Evolutionary conservation across 37 sponge, comb jelly and placozoan genomes (phyloP).

Genomic region (Agelas oroides): DNA sequence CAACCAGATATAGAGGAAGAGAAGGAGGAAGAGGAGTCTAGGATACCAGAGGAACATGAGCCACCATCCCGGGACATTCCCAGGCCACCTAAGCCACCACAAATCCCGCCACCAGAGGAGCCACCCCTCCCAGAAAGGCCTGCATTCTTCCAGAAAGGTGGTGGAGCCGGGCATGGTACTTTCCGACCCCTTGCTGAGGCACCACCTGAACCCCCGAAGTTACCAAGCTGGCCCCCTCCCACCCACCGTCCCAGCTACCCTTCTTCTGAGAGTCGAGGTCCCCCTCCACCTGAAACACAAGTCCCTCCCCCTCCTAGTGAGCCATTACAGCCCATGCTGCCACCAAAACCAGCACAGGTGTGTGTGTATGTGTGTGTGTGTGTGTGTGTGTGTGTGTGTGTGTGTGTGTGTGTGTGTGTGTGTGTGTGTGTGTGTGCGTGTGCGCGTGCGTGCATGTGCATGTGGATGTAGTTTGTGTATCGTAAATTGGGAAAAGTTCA

Average conservation of each 20-base stretch:
- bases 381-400: conserved; percentile 1
- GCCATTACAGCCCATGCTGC: neutral
- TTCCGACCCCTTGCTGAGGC: neutral
- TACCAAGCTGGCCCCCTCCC: neutral
- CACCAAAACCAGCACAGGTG: conserved; percentile 2
- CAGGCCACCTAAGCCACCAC: neutral
- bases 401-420: neutral
- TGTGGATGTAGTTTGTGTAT: too few relatives aligned
- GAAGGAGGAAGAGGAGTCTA: neutral
- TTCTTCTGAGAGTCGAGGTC: neutral
- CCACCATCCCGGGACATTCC: neutral
- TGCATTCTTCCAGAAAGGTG: too few relatives aligned
- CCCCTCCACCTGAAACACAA: conserved; percentile 2
- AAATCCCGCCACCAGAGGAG: neutral
- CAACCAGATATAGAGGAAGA: neutral
- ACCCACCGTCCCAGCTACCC: neutral
- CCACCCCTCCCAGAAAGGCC: neutral
- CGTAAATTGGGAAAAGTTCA: too few relatives aligned
- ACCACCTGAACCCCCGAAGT: neutral
- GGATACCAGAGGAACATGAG: neutral
- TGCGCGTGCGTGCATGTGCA: neutral
- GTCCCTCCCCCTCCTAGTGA: neutral
- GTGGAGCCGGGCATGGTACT: neutral
- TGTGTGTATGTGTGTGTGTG: neutral
- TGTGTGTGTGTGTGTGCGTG: neutral